Evolutionary conservation across 2,888 invertebrate species (phyloP).

Genomic region (Cordilura impudica): DNA sequence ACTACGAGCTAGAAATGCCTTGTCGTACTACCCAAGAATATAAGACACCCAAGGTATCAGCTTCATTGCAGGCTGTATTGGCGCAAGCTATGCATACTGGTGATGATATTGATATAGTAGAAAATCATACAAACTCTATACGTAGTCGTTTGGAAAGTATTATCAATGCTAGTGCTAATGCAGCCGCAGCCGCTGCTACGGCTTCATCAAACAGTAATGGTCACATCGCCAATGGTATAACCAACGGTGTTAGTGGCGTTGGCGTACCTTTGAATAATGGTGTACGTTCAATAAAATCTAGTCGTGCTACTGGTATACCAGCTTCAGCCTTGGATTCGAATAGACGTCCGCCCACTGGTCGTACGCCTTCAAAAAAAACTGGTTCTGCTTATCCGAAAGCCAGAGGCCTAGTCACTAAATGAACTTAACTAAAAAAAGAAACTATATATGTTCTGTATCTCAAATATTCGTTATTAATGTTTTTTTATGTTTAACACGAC

Average conservation of each 20-base stretch:
- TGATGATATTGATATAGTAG: slow-evolving; percentile 77
- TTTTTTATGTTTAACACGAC: slow-evolving; percentile 4
- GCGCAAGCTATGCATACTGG: slow-evolving; percentile 78
- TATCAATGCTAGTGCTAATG: slow-evolving; percentile 75
- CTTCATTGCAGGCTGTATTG: slow-evolving; percentile 77
- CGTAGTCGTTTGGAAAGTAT: slow-evolving; percentile 77
- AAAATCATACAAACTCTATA: slow-evolving; percentile 74
- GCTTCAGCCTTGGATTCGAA: slow-evolving; percentile 74
- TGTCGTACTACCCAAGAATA: slow-evolving; percentile 78
- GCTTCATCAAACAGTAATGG: slow-evolving; percentile 54
- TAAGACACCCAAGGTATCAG: slow-evolving; percentile 77
- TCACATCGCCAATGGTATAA: slow-evolving; percentile 21
- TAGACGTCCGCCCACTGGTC: slow-evolving; percentile 74
- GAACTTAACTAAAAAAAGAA: slow-evolving; percentile 50
- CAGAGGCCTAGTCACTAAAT: slow-evolving; percentile 77
- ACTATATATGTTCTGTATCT: slow-evolving; percentile 6
- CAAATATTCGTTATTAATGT: slow-evolving; percentile 32
- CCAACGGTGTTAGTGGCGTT: slow-evolving; percentile 30
- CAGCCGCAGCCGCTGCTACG: slow-evolving; percentile 56
- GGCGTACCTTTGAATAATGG: slow-evolving; percentile 62
- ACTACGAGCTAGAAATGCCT: slow-evolving; percentile 78
- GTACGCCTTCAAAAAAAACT: slow-evolving; percentile 73
- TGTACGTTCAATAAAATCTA: slow-evolving; percentile 70
- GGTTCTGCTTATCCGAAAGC: slow-evolving; percentile 78
- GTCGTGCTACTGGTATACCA: slow-evolving; percentile 65